Evolutionary conservation across 2,888 invertebrate genomes (phyloP), one percentile per base, ranked within the genome.

Genomic region (Drosophila dives): DNA sequence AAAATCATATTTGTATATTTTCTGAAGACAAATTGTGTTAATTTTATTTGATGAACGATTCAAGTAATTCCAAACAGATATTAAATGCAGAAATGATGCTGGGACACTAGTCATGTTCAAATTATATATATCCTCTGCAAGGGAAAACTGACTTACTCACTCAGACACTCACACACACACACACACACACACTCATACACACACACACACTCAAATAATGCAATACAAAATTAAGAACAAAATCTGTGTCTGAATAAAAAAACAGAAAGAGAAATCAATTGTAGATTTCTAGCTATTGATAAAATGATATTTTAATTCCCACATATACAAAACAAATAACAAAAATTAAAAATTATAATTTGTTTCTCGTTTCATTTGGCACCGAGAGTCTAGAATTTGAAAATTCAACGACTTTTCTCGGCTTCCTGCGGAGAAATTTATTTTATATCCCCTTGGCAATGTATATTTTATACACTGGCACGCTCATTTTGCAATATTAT

Each of bases 331-430:
- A 38, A 38, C 17, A n/a, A 8, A 8, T 36, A 42, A 33, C 3
- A 12, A 48, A 15, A 23, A n/a, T n/a, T n/a, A 7, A 15, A 23
- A 23, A 23, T 2, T 23, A 23, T 23, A 23, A 50, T 11, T 26
- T 83, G 82, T 83, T 68, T 72, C 84, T 83, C 69, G 54, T 77
- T 64, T 68, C 48, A 66, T 69, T 75, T 73, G 83, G 83, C 83
- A 83, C 83, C 77, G 75, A 56, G 75, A 67, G 81, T 80, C 83
- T 81, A 77, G 75, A 75, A 73, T 48, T n/a, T 62, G 4, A 26
- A 36, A 36, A 61, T 77, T 82, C 77, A 8, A 69, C 81, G 83
- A 83, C 83, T 62, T 71, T 58, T 59, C 70, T 20, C 64, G 77
- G 83, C 83, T 83, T 83, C 82, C 82, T 83, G 65, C 77, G 68